Evolutionary conservation across 2,797 vertebrate species (phyloP).

Genomic region (Pithecia hirsuta): DNA sequence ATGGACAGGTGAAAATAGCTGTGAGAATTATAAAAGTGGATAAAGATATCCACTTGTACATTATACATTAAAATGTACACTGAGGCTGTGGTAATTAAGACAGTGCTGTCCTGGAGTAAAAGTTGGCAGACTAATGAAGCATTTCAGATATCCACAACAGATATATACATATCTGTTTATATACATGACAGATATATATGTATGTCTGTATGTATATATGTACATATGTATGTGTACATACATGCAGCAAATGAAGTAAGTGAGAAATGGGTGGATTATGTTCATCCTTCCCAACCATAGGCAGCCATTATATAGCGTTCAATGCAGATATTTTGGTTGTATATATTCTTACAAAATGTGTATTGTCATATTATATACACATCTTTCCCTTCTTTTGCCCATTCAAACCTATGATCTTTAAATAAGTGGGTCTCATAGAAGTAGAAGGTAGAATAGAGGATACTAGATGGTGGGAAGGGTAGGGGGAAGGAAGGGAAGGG

Average conservation of each 20-base stretch:
- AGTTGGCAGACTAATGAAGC: slow-evolving; percentile 53
- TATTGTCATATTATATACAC: neutral
- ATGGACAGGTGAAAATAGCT: slow-evolving; percentile 56
- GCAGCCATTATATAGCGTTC: neutral
- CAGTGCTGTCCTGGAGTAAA: slow-evolving; percentile 45
- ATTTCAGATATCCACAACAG: neutral
- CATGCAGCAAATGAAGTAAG: neutral
- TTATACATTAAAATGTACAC: slow-evolving; percentile 66
- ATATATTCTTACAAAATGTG: neutral
- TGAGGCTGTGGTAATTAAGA: slow-evolving; percentile 69
- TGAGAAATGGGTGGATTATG: neutral
- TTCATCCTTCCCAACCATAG: neutral
- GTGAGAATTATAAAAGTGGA: slow-evolving; percentile 44
- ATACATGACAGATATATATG: no score
- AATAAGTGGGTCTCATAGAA: neutral
- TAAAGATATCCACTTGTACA: neutral
- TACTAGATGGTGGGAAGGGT: neutral
- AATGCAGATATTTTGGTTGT: neutral
- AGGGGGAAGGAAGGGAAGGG: neutral
- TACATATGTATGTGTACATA: neutral
- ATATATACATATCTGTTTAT: neutral
- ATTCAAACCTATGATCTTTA: neutral
- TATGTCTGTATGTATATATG: neutral
- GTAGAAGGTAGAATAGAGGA: neutral
- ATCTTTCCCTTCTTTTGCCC: neutral